Conservation (phyloP, 2,888 invertebrate genomes). For the Diabrotica balteata region DNA sequence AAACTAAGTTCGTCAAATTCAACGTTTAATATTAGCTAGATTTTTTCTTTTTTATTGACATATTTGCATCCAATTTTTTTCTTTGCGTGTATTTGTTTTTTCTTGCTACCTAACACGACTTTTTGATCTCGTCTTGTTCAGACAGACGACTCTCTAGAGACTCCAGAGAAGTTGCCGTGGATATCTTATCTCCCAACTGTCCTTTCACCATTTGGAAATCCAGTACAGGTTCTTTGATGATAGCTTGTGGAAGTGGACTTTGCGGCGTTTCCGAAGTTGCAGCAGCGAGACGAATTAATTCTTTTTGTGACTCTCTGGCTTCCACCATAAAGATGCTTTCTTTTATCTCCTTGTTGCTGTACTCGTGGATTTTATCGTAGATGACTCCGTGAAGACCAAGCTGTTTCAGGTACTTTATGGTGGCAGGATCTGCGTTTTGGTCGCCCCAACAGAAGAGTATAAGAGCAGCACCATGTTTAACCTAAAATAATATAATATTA, state of each 20-base stretch:
- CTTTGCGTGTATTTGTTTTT: too few relatives aligned
- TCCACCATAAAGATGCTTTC: constrained; percentile 85
- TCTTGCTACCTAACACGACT: too few relatives aligned
- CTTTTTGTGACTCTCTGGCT: constrained; percentile 77
- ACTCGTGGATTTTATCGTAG: constrained; percentile 90
- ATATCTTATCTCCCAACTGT: constrained; percentile 53
- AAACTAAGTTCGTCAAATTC: too few relatives aligned
- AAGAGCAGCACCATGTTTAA: constrained; percentile 80
- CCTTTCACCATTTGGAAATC: constrained; percentile 57
- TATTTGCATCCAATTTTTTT: too few relatives aligned
- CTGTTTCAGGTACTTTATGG: constrained; percentile 84
- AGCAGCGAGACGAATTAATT: constrained; percentile 62
- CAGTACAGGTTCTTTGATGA: constrained; percentile 41
- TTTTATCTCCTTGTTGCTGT: constrained; percentile 74
- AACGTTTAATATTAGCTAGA: too few relatives aligned
- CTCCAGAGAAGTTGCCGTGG: constrained; percentile 67
- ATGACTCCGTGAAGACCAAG: constrained; percentile 95
- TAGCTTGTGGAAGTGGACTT: constrained; percentile 39
- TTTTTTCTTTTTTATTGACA: too few relatives aligned
- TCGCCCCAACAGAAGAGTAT: constrained; percentile 98
- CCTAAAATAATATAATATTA: constrained; percentile 59
- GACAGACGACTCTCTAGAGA: constrained; percentile 58
- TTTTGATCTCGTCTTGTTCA: background rate
- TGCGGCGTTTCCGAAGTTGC: constrained; percentile 51
- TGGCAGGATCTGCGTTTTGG: constrained; percentile 88